These are phyloP conservation scores for Fukomys damarensis DNA, from an alignment of 2,113 vertebrate species.

Conservation along the genomic window DNA sequence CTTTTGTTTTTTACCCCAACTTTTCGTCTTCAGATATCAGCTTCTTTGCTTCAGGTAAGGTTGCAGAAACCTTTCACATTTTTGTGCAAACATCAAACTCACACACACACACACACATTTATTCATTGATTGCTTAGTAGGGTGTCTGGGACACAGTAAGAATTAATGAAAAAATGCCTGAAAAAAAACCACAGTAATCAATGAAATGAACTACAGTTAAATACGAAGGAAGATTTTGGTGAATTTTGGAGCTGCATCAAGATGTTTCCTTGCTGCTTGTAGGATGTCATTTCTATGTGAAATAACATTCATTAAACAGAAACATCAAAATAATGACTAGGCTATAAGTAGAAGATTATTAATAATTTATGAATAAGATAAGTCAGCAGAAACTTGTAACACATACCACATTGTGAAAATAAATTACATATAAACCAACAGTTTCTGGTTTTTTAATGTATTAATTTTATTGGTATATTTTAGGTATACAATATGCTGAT, in stretches of 20 bases:
- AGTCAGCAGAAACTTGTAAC: conserved; percentile 8
- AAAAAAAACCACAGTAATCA: background rate
- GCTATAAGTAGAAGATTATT: background rate
- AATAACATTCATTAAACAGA: background rate
- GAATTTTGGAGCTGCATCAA: background rate
- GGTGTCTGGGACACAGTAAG: background rate
- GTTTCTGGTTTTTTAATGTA: no score
- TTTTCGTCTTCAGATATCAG: background rate
- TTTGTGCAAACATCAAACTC: background rate
- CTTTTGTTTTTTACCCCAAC: background rate
- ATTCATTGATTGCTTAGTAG: background rate
- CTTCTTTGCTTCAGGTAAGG: background rate
- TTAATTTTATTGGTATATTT: no score
- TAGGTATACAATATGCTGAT: no score
- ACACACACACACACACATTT: background rate
- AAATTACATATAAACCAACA: background rate
- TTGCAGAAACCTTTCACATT: background rate
- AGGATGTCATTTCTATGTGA: background rate
- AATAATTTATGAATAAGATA: background rate
- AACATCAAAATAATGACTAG: conserved; percentile 47
- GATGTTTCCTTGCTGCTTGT: background rate
- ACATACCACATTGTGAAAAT: conserved; percentile 14
- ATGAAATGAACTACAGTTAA: background rate
- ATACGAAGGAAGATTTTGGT: background rate
- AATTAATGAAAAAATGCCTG: background rate